Evolutionary conservation across 2,113 vertebrate genomes (phyloP).

Genomic region (Muscicapa adusta): DNA sequence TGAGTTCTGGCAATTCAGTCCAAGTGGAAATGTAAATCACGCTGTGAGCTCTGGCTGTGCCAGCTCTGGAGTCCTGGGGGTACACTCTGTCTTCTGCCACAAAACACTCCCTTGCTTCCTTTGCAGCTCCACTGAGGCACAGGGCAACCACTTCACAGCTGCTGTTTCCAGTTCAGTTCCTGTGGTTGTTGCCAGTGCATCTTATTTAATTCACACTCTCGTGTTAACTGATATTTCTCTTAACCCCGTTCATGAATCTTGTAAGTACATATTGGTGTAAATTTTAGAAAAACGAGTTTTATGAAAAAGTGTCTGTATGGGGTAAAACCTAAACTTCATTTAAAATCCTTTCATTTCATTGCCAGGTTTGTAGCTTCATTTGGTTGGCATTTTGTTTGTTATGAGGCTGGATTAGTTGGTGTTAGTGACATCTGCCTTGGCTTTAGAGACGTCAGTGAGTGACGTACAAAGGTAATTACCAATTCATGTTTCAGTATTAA

Average conservation of each 20-base stretch:
- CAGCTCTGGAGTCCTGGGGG: background rate
- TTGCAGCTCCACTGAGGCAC: accelerated
- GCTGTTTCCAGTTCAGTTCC: background rate
- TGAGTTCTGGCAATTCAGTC: background rate
- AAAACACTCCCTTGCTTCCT: background rate
- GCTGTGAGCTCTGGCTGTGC: background rate
- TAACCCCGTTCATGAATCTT: background rate
- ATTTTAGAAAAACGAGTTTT: background rate
- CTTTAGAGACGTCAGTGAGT: background rate
- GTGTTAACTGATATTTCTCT: background rate
- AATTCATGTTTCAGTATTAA: background rate
- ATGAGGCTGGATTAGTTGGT: background rate
- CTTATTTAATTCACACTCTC: background rate
- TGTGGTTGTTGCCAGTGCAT: background rate
- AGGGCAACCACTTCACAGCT: accelerated
- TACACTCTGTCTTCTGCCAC: background rate
- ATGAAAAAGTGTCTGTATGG: background rate
- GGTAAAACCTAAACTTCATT: background rate
- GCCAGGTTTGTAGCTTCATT: background rate
- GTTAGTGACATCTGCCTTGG: background rate
- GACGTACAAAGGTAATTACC: background rate
- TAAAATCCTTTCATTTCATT: background rate
- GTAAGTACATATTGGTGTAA: background rate
- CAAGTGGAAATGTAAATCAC: background rate
- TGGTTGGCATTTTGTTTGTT: background rate